These are phyloP conservation scores for Drosophila sordidula DNA, from an alignment of 2,888 invertebrate genomes.

Conservation along the genomic window DNA sequence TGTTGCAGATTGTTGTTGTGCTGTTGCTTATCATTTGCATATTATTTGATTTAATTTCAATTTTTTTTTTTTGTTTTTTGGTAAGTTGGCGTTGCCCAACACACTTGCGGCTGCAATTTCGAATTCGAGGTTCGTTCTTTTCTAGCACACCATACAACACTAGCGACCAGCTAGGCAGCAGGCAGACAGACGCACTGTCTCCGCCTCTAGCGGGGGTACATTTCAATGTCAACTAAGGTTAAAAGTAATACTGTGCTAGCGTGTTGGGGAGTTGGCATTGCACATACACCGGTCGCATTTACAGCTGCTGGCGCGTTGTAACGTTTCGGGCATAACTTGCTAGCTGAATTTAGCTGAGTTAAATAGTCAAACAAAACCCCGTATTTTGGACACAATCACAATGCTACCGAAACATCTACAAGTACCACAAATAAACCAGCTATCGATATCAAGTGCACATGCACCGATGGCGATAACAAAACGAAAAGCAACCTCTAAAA, in stretches of 20 bases:
- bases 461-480: slow-evolving; percentile 27
- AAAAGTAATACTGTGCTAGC: slow-evolving; percentile 70
- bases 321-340: slow-evolving; percentile 59
- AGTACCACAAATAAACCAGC: slow-evolving; percentile 41
- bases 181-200: slow-evolving; percentile 56
- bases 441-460: slow-evolving; percentile 46
- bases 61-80: neutral
- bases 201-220: slow-evolving; percentile 73
- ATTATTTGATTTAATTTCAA: slow-evolving; percentile 2
- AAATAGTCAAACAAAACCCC: slow-evolving; percentile 60
- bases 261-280: slow-evolving; percentile 45
- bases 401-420: slow-evolving; percentile 58
- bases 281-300: slow-evolving; percentile 57
- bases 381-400: slow-evolving; percentile 76
- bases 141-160: slow-evolving; percentile 58
- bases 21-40: slow-evolving; percentile 23
- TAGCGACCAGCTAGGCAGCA: slow-evolving; percentile 16
- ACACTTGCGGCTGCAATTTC: slow-evolving; percentile 19
- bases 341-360: slow-evolving; percentile 37
- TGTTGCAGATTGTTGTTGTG: slow-evolving; percentile 17
- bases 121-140: slow-evolving; percentile 41
- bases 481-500: neutral
- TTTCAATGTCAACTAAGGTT: slow-evolving; percentile 85
- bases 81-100: slow-evolving; percentile 15
- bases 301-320: slow-evolving; percentile 42